Evolutionary conservation across 1,140 invertebrate genomes (phyloP).

Genomic region (Mycetomoellerius zeteki): DNA sequence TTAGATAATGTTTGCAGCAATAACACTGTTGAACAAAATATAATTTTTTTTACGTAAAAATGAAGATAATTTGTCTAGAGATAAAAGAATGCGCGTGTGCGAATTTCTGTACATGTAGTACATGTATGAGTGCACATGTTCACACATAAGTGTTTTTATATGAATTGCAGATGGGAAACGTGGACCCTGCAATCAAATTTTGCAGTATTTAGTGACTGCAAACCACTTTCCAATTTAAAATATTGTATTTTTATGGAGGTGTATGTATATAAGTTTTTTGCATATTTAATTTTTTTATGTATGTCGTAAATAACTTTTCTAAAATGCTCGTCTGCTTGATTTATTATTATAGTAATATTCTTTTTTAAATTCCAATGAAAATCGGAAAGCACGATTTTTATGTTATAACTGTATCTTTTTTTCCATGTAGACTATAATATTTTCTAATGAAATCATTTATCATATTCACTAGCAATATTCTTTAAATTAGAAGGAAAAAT

Average conservation of each 20-base stretch:
- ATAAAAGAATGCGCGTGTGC: neutral
- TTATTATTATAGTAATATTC: neutral
- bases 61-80: neutral
- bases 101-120: neutral
- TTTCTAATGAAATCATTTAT: neutral
- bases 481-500: neutral
- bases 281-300: slow-evolving; percentile 24
- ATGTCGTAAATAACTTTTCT: neutral
- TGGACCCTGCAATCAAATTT: neutral
- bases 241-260: slow-evolving; percentile 4
- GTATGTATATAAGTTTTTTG: neutral
- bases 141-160: neutral
- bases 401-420: neutral
- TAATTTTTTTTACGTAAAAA: neutral
- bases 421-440: neutral
- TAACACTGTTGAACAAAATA: neutral
- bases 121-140: neutral
- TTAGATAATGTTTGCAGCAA: neutral
- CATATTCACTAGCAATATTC: neutral
- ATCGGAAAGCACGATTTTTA: neutral
- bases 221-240: slow-evolving; percentile 10
- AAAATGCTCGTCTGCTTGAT: neutral
- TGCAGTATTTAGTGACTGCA: neutral
- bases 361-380: neutral
- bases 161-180: slow-evolving; percentile 1